A percentile compares a stretch with the other conserved stretches of the same genome.
These are phyloP conservation scores for Cyphomyrus discorhynchus DNA, from an alignment of 2,113 vertebrate species.

Conservation along the genomic window DNA sequence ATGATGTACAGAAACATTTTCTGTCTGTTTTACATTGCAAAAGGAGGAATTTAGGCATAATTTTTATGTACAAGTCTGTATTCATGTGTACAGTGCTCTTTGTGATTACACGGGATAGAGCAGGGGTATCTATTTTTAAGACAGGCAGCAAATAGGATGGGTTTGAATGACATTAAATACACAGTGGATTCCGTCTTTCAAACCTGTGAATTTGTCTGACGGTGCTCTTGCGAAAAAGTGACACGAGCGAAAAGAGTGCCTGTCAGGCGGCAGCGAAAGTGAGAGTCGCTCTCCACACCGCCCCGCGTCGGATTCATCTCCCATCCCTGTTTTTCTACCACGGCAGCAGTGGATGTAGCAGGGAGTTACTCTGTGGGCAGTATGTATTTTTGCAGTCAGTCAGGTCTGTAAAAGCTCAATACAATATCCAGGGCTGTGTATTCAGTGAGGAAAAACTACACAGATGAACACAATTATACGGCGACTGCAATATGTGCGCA, in stretches of 20 bases:
- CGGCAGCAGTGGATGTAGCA: conserved; percentile 1
- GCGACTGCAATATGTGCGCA: conserved; percentile 7
- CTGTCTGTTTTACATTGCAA: not conserved
- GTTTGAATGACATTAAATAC: conserved; percentile 28
- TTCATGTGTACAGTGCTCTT: not conserved
- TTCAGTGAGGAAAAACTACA: not conserved
- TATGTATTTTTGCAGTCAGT: conserved; percentile 12
- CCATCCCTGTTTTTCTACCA: not conserved
- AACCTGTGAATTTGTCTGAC: conserved; percentile 12
- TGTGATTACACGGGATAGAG: conserved; percentile 1
- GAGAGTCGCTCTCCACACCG: conserved; percentile 1
- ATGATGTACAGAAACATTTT: not conserved
- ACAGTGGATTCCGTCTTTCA: conserved; percentile 11
- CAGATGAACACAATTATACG: not conserved
- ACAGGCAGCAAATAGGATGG: not conserved
- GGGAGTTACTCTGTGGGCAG: not conserved
- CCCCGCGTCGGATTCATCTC: not conserved
- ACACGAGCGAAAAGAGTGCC: conserved; percentile 1
- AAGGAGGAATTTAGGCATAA: not conserved
- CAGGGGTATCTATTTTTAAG: conserved; percentile 3
- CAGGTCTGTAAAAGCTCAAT: conserved; percentile 11
- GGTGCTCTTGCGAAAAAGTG: not conserved
- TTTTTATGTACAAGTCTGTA: not conserved
- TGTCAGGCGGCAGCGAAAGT: conserved; percentile 6
- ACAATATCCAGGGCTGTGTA: not conserved